Percentiles rank a stretch among this genome's conserved stretches.
phyloP scores from a whole-genome alignment of 2,113 vertebrate species.

The Nestor notabilis region DNA sequence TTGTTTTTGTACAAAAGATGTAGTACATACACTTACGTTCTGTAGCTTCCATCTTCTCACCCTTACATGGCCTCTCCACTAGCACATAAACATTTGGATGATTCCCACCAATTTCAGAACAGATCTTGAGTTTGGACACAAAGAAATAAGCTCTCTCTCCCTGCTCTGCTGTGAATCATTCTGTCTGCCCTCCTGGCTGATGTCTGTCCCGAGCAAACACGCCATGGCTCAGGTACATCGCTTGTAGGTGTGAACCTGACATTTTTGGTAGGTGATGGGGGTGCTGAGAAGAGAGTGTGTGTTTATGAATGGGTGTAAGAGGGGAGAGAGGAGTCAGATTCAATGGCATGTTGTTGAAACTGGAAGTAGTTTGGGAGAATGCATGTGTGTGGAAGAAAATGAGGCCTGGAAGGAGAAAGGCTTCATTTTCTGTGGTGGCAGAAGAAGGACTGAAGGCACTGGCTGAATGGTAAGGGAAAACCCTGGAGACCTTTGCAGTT shows the following conservation, averaged over 20 bases:
- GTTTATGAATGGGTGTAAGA: not conserved
- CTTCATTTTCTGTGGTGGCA: not conserved
- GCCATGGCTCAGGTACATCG: not conserved
- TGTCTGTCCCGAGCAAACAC: not conserved
- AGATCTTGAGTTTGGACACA: not conserved
- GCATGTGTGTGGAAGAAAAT: not conserved
- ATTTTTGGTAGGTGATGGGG: not conserved
- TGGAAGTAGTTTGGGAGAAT: not conserved
- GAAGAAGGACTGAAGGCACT: not conserved
- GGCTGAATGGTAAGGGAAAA: not conserved
- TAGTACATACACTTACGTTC: fast-evolving
- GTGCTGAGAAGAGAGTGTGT: not conserved
- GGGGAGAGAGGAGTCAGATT: not conserved
- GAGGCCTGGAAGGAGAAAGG: not conserved
- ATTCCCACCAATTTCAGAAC: not conserved
- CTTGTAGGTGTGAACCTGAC: not conserved
- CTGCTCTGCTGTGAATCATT: not conserved
- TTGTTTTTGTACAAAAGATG: not conserved
- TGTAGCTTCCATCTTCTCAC: not conserved
- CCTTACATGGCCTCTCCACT: not conserved
- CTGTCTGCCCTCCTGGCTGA: not conserved
- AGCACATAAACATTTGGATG: not conserved
- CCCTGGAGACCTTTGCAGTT: not conserved
- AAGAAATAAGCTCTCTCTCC: not conserved
- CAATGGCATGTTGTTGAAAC: not conserved